Evolutionary conservation across 1,140 invertebrate species (phyloP).

Genomic region (Drosophila truncata): DNA sequence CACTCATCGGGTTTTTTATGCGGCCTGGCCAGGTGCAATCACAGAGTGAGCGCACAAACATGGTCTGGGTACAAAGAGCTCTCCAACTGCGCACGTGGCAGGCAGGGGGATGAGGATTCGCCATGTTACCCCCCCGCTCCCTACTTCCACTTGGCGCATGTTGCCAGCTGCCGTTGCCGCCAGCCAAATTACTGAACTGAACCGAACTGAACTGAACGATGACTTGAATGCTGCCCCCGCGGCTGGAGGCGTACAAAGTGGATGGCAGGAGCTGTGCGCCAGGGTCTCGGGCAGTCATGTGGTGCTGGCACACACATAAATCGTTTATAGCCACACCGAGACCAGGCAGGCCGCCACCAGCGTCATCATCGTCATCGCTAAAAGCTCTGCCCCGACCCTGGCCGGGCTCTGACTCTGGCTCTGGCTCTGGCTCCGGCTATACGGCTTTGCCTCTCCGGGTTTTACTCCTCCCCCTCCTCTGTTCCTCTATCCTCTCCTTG

Average conservation of each 20-base stretch:
- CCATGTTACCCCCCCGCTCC: slow-evolving; percentile 3
- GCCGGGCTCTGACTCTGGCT: slow-evolving; percentile 17
- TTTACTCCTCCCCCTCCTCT: slow-evolving; percentile 1
- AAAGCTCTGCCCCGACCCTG: slow-evolving; percentile 54
- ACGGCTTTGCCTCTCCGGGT: slow-evolving; percentile 19
- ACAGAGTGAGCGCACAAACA: slow-evolving; percentile 54
- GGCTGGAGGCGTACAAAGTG: slow-evolving; percentile 6
- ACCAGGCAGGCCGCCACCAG: slow-evolving; percentile 51
- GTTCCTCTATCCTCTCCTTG: background rate
- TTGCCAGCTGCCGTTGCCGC: slow-evolving; percentile 75
- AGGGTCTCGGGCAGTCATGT: slow-evolving; percentile 60
- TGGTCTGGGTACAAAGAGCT: slow-evolving; percentile 33
- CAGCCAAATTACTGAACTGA: slow-evolving; percentile 82
- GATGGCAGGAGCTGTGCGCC: slow-evolving; percentile 9
- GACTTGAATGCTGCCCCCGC: slow-evolving; percentile 71
- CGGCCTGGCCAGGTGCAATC: slow-evolving; percentile 71
- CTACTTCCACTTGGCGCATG: slow-evolving; percentile 37
- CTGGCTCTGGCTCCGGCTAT: slow-evolving; percentile 13
- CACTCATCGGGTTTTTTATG: slow-evolving; percentile 39
- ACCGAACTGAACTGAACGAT: slow-evolving; percentile 82
- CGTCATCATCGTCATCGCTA: slow-evolving; percentile 66
- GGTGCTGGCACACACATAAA: slow-evolving; percentile 79
- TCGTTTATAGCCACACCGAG: slow-evolving; percentile 80
- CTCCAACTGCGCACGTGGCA: slow-evolving; percentile 34
- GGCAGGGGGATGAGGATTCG: slow-evolving; percentile 6